Evolutionary conservation across 1,140 invertebrate genomes (phyloP), one percentile per base, ranked within the genome.

Genomic region (Caerostris darwini): DNA sequence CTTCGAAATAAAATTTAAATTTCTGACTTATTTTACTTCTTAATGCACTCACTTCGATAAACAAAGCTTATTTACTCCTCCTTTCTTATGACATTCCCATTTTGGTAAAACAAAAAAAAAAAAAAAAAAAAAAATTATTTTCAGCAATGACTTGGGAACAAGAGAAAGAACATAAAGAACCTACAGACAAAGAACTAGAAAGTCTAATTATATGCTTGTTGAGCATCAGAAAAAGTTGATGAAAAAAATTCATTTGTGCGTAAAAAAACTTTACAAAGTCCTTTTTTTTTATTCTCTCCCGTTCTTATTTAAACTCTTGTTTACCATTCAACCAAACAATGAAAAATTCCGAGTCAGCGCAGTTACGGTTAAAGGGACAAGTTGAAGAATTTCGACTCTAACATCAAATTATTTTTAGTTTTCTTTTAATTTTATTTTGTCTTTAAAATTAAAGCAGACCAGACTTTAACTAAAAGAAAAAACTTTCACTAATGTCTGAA

Each of bases 181-280:
- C 12, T 61, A 50, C 57, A 61, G 56, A 87, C 7, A 6, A n/a
- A n/a, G 59, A 87, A 87, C 59, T 34, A 53, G 85, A 64, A 87
- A 61, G 34, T 87, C 85, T 87, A 64, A 87, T 87, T 87, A 87
- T 87, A 87, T 87, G 85, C n/a, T 87, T 87, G 85, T 61, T 87
- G 85, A 64, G 59, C 85, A 50, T 59, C 14, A 58, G 64, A 64
- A 86, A 87, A 61, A 64, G 57, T 87, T 61, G 12, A 64, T 12
- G 3, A 53, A 87, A n/a, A n/a, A 87, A 61, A 61, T 1, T 87
- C 19, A 10, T 12, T 17, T 14, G 57, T 50, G 57, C 34, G 34
- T 64, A 53, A 87, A 87, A 61, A 87, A 87, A 64, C 34, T 61
- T 50, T 14, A 14, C 12, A 58, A 56, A 53, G 8, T 50, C 34